Evolutionary conservation across 2,888 invertebrate species (phyloP).

Genomic region (Apantesis nais): DNA sequence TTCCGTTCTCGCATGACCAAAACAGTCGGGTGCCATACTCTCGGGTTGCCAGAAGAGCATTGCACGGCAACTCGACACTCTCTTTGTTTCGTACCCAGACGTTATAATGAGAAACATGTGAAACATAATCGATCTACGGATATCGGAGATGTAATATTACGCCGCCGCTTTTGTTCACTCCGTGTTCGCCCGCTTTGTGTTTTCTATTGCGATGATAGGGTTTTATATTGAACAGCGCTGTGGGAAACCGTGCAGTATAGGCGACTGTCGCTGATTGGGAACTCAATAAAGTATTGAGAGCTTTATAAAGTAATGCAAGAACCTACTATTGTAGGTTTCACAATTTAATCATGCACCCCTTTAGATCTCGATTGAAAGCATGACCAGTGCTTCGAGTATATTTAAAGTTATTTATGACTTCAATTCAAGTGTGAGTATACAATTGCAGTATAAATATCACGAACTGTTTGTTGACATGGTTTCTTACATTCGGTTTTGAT

Average conservation of each 20-base stretch:
- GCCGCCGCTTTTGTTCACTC: slow-evolving; percentile 62
- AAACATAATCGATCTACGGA: slow-evolving; percentile 78
- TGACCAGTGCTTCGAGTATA: not conserved
- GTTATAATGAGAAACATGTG: slow-evolving; percentile 83
- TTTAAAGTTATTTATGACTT: not conserved
- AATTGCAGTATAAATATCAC: too few species aligned
- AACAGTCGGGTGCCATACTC: slow-evolving; percentile 61
- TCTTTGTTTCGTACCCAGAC: slow-evolving; percentile 82
- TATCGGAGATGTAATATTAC: slow-evolving; percentile 75
- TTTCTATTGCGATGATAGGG: slow-evolving; percentile 56
- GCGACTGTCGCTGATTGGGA: slow-evolving; percentile 18
- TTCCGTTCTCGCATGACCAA: slow-evolving; percentile 74
- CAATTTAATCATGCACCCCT: not conserved
- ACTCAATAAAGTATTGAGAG: slow-evolving; percentile 24
- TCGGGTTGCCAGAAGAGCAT: slow-evolving; percentile 70
- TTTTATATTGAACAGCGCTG: slow-evolving; percentile 54
- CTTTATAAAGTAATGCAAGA: slow-evolving; percentile 31
- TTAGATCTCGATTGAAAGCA: not conserved
- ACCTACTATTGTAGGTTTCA: slow-evolving; percentile 26
- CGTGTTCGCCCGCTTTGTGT: slow-evolving; percentile 59
- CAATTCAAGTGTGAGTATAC: not conserved
- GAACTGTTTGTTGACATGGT: too few species aligned
- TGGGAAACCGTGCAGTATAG: slow-evolving; percentile 47
- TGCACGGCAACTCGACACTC: slow-evolving; percentile 72
- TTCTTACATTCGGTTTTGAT: too few species aligned